Evolutionary conservation across 2,797 vertebrate genomes (phyloP).

Genomic region (Austrolebias charrua): DNA sequence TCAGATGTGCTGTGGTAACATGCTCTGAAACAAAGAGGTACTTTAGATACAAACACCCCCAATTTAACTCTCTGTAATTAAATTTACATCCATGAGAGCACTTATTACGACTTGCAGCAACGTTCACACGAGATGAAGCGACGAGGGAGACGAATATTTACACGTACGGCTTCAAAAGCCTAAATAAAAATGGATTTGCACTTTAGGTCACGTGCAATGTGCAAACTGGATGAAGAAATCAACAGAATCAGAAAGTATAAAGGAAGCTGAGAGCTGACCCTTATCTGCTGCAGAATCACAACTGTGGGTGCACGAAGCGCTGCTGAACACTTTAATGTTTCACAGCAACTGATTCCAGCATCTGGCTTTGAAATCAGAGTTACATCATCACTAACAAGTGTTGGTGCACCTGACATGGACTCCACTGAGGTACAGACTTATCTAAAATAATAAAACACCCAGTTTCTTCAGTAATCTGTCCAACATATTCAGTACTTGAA

Average conservation of each 20-base stretch:
- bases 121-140: not conserved
- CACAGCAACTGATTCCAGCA: not conserved
- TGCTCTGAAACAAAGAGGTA: conserved; percentile 20
- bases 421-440: not conserved
- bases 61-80: conserved; percentile 6
- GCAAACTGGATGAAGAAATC: not conserved
- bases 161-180: too few species aligned
- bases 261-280: conserved; percentile 27
- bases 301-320: not conserved
- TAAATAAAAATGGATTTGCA: not conserved
- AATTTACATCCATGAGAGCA: not conserved
- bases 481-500: too few species aligned
- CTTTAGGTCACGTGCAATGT: too few species aligned
- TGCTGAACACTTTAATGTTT: conserved; percentile 30
- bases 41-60: conserved; percentile 20
- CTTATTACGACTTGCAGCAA: not conserved
- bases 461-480: not conserved
- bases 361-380: not conserved
- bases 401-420: not conserved
- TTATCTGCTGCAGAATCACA: conserved; percentile 38
- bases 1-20: conserved; percentile 25
- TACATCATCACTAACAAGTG: not conserved
- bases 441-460: not conserved
- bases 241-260: conserved; percentile 18
- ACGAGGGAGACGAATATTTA: too few species aligned